phyloP scores from a whole-genome alignment of 2,888 invertebrate species.

The Diachrysia chrysitis region DNA sequence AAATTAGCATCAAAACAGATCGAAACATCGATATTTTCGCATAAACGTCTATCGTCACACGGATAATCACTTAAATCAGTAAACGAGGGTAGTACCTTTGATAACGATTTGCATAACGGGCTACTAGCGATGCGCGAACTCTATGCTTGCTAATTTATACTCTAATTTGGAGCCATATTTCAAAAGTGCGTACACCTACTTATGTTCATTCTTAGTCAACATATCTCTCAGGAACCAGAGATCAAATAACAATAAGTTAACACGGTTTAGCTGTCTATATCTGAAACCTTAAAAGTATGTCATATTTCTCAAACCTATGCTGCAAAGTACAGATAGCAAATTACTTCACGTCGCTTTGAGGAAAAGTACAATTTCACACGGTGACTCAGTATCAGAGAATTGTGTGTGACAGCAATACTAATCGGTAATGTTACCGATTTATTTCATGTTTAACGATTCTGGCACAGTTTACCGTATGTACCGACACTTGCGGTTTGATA shows the following conservation, averaged over 20 bases:
- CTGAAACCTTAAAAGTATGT: constrained; percentile 9
- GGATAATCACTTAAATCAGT: too few species aligned
- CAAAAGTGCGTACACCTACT: too few species aligned
- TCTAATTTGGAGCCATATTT: too few species aligned
- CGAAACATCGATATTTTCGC: too few species aligned
- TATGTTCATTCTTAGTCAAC: too few species aligned
- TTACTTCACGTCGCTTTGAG: constrained; percentile 70
- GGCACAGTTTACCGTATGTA: constrained; percentile 52
- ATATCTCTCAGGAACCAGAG: not conserved
- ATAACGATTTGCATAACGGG: too few species aligned
- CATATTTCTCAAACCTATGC: constrained; percentile 36
- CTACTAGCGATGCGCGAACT: too few species aligned
- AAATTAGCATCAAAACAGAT: too few species aligned
- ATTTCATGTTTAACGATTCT: constrained; percentile 49
- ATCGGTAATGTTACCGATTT: constrained; percentile 57
- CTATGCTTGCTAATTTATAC: too few species aligned
- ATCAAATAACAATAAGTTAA: not conserved
- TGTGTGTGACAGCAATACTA: constrained; percentile 61
- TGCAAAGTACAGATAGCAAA: constrained; percentile 55
- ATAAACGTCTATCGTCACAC: too few species aligned
- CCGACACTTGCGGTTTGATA: constrained; percentile 27
- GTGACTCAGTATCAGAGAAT: constrained; percentile 64
- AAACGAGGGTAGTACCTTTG: too few species aligned
- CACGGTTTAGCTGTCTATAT: not conserved
- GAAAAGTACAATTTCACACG: constrained; percentile 76